Evolutionary conservation across 2,888 invertebrate species (phyloP), one percentile per base, ranked within the genome.

Genomic region (Eupithecia pulchellata): DNA sequence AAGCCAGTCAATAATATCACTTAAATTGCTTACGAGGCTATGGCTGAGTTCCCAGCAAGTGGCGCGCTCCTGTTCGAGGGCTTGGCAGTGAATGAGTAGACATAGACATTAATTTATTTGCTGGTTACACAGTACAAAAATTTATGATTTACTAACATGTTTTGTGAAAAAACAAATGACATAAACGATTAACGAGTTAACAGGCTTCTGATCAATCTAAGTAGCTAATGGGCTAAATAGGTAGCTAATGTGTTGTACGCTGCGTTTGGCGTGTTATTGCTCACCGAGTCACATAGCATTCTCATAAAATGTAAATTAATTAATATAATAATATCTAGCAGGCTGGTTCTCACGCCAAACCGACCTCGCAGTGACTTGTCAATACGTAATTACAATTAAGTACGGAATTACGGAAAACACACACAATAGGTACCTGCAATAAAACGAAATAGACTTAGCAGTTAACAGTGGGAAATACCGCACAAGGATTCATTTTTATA

Each of bases 291-390:
- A 77, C 68, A 69, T 47, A 72, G 14, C 2, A 67, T 75, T 72
- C 75, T 70, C 78, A 78, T 77, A 74, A 78, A 75, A 73, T 78
- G 72, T 72, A 67, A 79, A 78, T 78, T 75, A 78, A 77, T 78
- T 71, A 71, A 72, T 74, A 71, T 76, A 72, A 69, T 76, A 73
- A 69, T 68, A 72, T 67, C 68, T 68, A 75, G 67, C 69, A n/a
- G 63, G 47, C 64, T 66, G 30, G 77, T 80, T 80, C 80, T 76
- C 80, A 80, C 80, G 80, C 74, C 36, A 68, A 72, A 73, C 73
- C 74, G 75, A 66, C 78, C 76, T 75, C 74, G 75, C 65, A 39
- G 76, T 64, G 72, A 72, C 75, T 74, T 73, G 77, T 75, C 78
- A 71, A 77, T 75, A 73, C 63, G 47, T 78, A 77, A 77, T 77